Conservation (phyloP, 2,888 invertebrate species). For the Campoletis raptor region DNA sequence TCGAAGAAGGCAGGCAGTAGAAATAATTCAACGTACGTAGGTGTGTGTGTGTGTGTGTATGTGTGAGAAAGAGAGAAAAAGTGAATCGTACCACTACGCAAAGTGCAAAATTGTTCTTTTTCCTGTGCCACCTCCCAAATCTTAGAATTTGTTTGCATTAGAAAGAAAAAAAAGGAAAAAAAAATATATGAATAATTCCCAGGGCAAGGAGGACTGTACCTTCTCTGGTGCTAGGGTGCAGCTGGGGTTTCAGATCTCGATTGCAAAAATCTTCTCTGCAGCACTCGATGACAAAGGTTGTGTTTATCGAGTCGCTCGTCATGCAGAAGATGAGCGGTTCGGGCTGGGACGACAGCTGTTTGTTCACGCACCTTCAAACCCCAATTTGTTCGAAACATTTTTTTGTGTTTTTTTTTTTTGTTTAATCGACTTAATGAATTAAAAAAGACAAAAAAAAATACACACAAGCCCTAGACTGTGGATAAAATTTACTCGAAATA, state of each 20-base stretch:
- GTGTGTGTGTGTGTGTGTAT: background rate
- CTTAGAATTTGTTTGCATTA: conserved; percentile 18
- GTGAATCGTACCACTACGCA: conserved; percentile 21
- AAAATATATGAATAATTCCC: conserved; percentile 66
- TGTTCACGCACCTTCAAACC: conserved; percentile 92
- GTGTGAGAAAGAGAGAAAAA: conserved; percentile 19
- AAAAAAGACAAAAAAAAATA: conserved; percentile 10
- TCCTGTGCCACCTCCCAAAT: conserved; percentile 76
- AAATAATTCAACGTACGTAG: conserved; percentile 23
- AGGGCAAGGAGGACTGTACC: conserved; percentile 86
- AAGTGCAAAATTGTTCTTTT: conserved; percentile 49
- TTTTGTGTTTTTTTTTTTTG: conserved; percentile 32
- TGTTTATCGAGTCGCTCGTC: conserved; percentile 90
- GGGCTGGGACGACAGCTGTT: conserved; percentile 89
- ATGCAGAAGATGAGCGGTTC: conserved; percentile 94
- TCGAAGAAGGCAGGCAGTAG: conserved; percentile 60
- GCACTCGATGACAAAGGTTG: conserved; percentile 92
- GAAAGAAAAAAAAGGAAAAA: conserved; percentile 10
- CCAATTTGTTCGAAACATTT: conserved; percentile 81
- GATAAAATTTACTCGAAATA: background rate
- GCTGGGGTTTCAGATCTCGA: conserved; percentile 89
- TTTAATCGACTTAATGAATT: conserved; percentile 8
- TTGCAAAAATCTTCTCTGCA: conserved; percentile 94
- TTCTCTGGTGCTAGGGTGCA: conserved; percentile 88
- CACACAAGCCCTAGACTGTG: background rate